Percentiles rank a stretch among this genome's conserved stretches.
Evolutionary conservation across 1,140 invertebrate genomes (phyloP).

Genomic region (Zaprionus kolodkinae): DNA sequence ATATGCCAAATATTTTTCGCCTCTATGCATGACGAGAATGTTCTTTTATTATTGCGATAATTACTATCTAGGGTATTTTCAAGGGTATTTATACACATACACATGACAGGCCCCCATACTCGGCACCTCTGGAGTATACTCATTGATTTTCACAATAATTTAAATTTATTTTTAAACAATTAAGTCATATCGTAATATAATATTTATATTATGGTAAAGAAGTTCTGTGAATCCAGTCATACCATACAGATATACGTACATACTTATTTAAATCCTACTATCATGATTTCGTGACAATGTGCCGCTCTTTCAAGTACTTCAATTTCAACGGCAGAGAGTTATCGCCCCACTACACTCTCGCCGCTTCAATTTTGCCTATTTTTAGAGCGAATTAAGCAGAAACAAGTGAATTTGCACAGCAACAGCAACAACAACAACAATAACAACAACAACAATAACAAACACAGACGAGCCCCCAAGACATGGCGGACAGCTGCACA

Average conservation of each 20-base stretch:
- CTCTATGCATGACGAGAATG: not conserved
- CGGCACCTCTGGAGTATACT: not conserved
- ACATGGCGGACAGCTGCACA: constrained; percentile 38
- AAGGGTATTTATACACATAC: not conserved
- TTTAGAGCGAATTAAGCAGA: constrained; percentile 52
- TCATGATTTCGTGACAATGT: constrained; percentile 15
- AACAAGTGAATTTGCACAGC: constrained; percentile 23
- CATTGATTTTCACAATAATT: not conserved
- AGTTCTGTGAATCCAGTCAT: not conserved
- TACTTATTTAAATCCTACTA: not conserved
- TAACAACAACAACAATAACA: constrained; percentile 6
- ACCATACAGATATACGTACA: not conserved
- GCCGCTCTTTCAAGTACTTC: constrained; percentile 18
- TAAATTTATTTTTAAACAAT: not conserved
- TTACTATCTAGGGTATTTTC: constrained; percentile 2
- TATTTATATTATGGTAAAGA: not conserved
- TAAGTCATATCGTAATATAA: not conserved
- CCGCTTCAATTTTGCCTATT: constrained; percentile 52
- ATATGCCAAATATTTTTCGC: constrained; percentile 8
- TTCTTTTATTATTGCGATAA: not conserved
- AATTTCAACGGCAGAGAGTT: constrained; percentile 36
- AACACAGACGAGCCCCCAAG: constrained; percentile 64
- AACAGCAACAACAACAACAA: constrained; percentile 8
- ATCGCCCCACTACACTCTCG: not conserved
- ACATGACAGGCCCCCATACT: not conserved